These are phyloP conservation scores for Antedon mediterranea DNA, from an alignment of 53 echinoderm and acorn worm genomes.

Conservation along the genomic window DNA sequence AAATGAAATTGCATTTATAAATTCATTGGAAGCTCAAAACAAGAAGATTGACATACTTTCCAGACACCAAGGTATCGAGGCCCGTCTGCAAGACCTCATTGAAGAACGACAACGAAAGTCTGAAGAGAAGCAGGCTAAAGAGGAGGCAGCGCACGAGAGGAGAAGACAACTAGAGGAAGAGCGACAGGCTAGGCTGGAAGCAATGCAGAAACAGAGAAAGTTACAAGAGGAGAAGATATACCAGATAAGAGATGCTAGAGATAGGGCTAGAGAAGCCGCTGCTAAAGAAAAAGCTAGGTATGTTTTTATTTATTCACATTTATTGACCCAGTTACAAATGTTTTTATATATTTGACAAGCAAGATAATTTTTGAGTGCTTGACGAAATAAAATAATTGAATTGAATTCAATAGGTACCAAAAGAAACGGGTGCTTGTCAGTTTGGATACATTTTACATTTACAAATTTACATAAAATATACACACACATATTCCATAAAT, in stretches of 20 bases:
- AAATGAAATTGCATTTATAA: conserved; percentile 99
- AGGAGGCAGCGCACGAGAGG: conserved; percentile 90
- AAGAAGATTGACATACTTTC: conserved; percentile 91
- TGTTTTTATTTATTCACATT: neutral
- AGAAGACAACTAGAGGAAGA: conserved; percentile 69
- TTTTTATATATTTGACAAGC: no score
- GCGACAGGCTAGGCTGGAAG: conserved; percentile 58
- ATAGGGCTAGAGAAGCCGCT: conserved; percentile 54
- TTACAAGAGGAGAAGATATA: conserved; percentile 74
- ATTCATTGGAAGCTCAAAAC: conserved; percentile 84
- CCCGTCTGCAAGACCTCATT: conserved; percentile 76
- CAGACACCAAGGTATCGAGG: conserved; percentile 80
- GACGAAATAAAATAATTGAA: no score
- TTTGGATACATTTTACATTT: no score
- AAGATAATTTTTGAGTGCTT: neutral
- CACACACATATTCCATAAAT: no score
- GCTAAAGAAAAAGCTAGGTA: conserved; percentile 88
- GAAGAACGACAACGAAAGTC: conserved; percentile 85
- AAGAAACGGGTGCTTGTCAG: no score
- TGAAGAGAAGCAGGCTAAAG: conserved; percentile 94
- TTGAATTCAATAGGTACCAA: no score
- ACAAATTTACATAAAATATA: no score
- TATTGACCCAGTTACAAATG: neutral
- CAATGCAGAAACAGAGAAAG: conserved; percentile 61
- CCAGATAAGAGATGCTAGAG: conserved; percentile 59